phyloP scores from a whole-genome alignment of 1,140 invertebrate genomes.

The Conus betulinus region DNA sequence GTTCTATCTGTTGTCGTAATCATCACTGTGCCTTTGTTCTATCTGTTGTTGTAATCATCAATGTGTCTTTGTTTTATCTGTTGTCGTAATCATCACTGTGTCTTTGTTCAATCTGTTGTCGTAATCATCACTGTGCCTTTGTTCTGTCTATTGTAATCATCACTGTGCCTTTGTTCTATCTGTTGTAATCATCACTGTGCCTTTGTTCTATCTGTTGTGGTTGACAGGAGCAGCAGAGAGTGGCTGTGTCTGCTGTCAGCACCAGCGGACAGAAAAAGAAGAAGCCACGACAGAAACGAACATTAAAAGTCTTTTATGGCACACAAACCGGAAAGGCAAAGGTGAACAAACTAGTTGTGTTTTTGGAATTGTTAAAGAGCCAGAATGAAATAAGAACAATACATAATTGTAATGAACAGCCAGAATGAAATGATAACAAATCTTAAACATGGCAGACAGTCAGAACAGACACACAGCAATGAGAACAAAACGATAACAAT shows the following conservation, averaged over 20 bases:
- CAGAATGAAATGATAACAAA: too few species aligned
- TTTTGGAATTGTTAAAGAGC: too few species aligned
- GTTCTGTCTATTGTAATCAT: neutral
- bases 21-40: too few species aligned
- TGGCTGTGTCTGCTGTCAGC: neutral
- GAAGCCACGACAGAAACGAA: conserved; percentile 45
- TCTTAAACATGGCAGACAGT: too few species aligned
- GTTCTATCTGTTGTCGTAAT: too few species aligned
- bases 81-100: neutral
- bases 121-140: too few species aligned
- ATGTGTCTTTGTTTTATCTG: too few species aligned
- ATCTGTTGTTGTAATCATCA: too few species aligned
- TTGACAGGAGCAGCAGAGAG: neutral
- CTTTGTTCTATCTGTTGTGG: neutral
- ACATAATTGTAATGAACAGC: too few species aligned
- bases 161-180: neutral
- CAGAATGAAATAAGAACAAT: too few species aligned
- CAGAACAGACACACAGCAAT: too few species aligned
- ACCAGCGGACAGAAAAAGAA: conserved; percentile 16
- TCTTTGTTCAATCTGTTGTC: neutral
- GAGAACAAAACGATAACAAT: too few species aligned
- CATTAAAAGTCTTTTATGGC: conserved; percentile 74
- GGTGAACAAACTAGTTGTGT: conserved; percentile 54
- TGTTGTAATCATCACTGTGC: neutral
- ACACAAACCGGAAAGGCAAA: conserved; percentile 76